Conservation (phyloP, 2,888 invertebrate genomes). For the Gandaritis pyraliata region DNA sequence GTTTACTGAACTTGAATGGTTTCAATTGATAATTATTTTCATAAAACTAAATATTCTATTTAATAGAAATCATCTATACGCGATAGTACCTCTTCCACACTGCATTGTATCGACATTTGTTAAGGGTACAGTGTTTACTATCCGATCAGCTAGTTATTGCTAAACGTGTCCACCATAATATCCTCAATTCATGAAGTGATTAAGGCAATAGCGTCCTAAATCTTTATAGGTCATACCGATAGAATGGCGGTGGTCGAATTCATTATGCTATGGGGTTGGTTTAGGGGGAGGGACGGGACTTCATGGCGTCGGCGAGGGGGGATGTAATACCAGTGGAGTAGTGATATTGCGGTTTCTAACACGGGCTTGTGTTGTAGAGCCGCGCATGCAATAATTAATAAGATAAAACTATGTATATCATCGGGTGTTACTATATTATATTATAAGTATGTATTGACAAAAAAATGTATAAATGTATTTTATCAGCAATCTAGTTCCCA, state of each 20-base stretch:
- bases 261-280: slow-evolving; percentile 73
- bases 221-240: slow-evolving; percentile 77
- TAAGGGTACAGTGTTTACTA: slow-evolving; percentile 1
- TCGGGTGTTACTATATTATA: too few relatives aligned
- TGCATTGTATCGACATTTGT: not conserved
- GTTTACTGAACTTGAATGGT: not conserved
- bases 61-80: not conserved
- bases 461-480: too few relatives aligned
- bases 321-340: slow-evolving; percentile 79
- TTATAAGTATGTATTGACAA: too few relatives aligned
- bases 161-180: slow-evolving; percentile 28
- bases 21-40: not conserved
- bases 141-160: slow-evolving; percentile 8
- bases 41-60: not conserved
- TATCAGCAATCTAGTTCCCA: too few relatives aligned
- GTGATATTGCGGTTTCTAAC: slow-evolving; percentile 79
- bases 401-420: slow-evolving; percentile 13
- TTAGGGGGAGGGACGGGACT: slow-evolving; percentile 61
- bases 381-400: slow-evolving; percentile 51
- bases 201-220: slow-evolving; percentile 68
- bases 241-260: slow-evolving; percentile 73
- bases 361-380: slow-evolving; percentile 62
- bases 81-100: not conserved
- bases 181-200: slow-evolving; percentile 56
- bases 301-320: slow-evolving; percentile 71